These are phyloP conservation scores for Campoletis sonorensis DNA, from an alignment of 1,140 invertebrate genomes.

Conservation along the genomic window DNA sequence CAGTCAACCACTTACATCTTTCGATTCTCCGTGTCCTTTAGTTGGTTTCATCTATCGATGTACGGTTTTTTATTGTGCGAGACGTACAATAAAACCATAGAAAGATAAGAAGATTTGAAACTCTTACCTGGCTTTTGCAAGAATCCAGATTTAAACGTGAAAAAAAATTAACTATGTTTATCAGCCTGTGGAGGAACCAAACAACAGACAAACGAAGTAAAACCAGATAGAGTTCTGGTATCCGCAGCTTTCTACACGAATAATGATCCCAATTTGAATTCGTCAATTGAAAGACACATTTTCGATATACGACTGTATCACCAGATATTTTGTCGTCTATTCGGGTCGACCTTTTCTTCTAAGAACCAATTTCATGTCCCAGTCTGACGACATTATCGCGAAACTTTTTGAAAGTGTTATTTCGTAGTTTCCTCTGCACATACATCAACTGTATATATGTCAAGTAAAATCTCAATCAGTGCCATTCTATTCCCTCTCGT, in stretches of 20 bases:
- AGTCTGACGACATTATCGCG: not conserved
- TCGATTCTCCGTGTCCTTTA: conserved; percentile 35
- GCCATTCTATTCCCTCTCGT: not conserved
- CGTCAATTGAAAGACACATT: not conserved
- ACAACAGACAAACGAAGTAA: no score
- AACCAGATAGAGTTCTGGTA: not conserved
- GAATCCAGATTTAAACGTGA: not conserved
- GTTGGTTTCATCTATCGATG: conserved; percentile 42
- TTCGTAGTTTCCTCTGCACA: conserved; percentile 2
- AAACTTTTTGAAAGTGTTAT: conserved; percentile 26
- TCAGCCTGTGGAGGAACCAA: no score
- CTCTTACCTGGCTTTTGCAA: conserved; percentile 18
- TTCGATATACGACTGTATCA: not conserved
- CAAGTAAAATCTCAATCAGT: conserved; percentile 29
- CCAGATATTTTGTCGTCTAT: not conserved
- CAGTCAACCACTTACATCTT: conserved; percentile 33
- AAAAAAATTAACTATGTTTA: no score
- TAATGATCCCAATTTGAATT: not conserved
- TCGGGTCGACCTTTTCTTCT: not conserved
- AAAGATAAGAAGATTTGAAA: conserved; percentile 55
- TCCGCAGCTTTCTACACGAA: not conserved
- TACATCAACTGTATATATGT: not conserved
- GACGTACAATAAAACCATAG: conserved; percentile 54
- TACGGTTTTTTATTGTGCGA: conserved; percentile 44
- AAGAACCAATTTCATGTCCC: not conserved